These are phyloP conservation scores for Nesoenas mayeri DNA, from an alignment of 2,113 vertebrate genomes.

Conservation along the genomic window DNA sequence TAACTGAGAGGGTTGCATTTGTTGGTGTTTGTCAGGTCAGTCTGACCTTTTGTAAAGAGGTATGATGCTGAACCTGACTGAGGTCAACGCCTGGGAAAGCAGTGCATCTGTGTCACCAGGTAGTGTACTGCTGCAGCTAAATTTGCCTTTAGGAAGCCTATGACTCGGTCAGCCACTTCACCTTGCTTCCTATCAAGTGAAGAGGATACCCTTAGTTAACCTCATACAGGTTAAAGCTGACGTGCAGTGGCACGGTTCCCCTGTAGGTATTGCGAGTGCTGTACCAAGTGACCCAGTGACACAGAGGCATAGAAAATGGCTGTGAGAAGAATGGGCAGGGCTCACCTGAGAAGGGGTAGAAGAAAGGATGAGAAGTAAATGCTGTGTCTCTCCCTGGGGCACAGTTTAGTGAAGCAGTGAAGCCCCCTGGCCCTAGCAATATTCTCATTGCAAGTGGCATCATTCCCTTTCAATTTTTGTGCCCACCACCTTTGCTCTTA, in stretches of 20 bases:
- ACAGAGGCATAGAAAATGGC: neutral
- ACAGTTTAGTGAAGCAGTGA: neutral
- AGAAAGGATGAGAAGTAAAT: neutral
- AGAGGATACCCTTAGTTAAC: neutral
- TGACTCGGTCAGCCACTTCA: neutral
- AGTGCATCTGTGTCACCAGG: no score
- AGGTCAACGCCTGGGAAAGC: neutral
- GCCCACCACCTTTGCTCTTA: neutral
- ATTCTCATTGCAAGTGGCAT: neutral
- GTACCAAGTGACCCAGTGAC: neutral
- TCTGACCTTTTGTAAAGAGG: neutral
- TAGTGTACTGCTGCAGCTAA: neutral
- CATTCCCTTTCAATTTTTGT: neutral
- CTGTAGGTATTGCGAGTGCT: neutral
- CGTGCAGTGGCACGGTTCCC: neutral
- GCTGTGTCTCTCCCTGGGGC: neutral
- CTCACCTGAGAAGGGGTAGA: neutral
- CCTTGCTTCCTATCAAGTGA: neutral
- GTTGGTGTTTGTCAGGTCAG: neutral
- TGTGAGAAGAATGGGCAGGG: neutral
- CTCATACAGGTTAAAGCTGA: neutral
- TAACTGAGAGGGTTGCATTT: neutral
- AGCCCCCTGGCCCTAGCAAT: neutral
- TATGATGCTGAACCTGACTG: neutral
- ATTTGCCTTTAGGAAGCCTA: neutral